Evolutionary conservation across 2,888 invertebrate species (phyloP), one percentile per base, ranked within the genome.

Genomic region (Drosophila affinis): DNA sequence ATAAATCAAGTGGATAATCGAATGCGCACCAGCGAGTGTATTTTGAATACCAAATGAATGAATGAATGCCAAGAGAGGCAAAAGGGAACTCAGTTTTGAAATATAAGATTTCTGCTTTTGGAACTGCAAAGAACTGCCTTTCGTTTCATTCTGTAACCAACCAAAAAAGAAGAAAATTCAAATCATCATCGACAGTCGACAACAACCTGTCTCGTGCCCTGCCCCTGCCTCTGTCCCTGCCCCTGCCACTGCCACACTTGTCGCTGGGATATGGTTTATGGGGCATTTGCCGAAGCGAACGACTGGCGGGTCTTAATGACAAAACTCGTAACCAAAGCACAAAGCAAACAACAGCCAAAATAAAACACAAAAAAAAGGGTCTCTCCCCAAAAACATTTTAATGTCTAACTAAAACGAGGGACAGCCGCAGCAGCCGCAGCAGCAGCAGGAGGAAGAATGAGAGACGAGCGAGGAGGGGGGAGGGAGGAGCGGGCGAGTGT

Each of bases 261-360:
- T 68, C 61, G 61, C 46, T 61, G 61, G 61, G 71, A 59, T 67
- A 83, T 87, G 84, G 84, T 87, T 87, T 78, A 87, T 81, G 88
- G 67, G 79, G 60, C 62, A 72, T 85, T 85, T 72, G 88, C 69
- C 81, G 67, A 39, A 39, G 39, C 39, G 39, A 78, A 84, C 88
- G 79, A 81, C 72, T 87, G 85, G 86, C 61, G 63, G 67, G 61
- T 39, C 61, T 85, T 81, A 87, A 81, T 81, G 86, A 78, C 79
- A 70, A 60, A 53, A 62, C 81, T 81, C 79, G 88, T 81, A 81
- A 85, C 21, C 54, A 48, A 48, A n/a, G 2, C 18, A 46, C 17
- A 14, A 27, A 27, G 51, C 45, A n/a, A n/a, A 34, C n/a, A 52
- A 21, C n/a, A 45, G 27, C 39, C 12, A 27, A 34, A 34, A 6